Evolutionary conservation across 37 sponge, comb jelly and placozoan species (phyloP).

Genomic region (Axinella damicornis): DNA sequence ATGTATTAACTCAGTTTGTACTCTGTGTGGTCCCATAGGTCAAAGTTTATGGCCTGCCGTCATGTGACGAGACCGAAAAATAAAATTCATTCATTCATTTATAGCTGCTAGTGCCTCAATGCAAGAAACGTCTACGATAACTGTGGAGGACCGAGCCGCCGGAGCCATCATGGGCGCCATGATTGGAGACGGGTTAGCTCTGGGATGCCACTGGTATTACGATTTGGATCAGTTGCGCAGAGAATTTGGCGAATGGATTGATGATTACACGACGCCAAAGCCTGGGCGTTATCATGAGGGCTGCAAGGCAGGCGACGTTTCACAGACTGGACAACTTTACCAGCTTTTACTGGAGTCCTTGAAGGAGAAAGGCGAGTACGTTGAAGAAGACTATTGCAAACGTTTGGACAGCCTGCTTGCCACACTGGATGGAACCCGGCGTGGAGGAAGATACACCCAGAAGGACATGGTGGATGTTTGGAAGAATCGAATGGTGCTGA

Average conservation of each 20-base stretch:
- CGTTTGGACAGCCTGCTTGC: neutral
- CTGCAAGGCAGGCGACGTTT: conserved; percentile 18
- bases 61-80: no score
- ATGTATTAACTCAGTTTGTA: no score
- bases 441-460: conserved; percentile 9
- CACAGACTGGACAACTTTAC: neutral
- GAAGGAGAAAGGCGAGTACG: neutral
- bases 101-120: no score
- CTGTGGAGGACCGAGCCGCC: conserved; percentile 5
- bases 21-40: no score
- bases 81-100: no score
- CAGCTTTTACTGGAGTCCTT: neutral
- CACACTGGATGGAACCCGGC: conserved; percentile 5
- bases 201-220: conserved; percentile 11
- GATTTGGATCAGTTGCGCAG: neutral
- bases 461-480: conserved; percentile 1
- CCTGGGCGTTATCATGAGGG: conserved; percentile 4
- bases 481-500: neutral
- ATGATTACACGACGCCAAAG: neutral
- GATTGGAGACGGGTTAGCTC: conserved; percentile 1
- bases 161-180: conserved; percentile 19
- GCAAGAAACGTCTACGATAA: no score
- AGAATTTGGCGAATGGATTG: conserved; percentile 6
- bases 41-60: no score
- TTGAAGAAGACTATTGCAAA: neutral